Conservation (phyloP, 23 tunicate genomes). For the Styela plicata region DNA sequence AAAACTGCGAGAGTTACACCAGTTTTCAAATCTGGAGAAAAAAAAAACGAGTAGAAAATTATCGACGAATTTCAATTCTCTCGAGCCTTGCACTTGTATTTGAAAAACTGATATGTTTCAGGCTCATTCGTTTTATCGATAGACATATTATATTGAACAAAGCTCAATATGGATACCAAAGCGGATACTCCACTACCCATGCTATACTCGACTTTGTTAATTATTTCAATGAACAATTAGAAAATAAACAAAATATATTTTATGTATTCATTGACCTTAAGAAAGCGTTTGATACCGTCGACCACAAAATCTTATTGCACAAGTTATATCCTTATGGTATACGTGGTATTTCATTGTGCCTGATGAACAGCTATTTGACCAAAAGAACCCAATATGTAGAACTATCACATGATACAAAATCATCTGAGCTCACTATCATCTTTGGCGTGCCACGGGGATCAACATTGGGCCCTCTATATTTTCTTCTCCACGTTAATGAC, state of each 20-base stretch:
- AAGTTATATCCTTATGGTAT: background rate
- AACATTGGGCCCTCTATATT: background rate
- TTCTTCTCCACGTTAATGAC: background rate
- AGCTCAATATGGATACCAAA: background rate
- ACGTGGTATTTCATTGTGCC: background rate
- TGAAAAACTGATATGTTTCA: conserved; percentile 27
- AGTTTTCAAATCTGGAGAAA: conserved; percentile 24
- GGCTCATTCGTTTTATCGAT: background rate
- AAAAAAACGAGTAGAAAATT: conserved; percentile 12
- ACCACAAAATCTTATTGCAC: background rate
- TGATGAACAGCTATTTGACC: background rate
- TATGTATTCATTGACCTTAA: background rate
- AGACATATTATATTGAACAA: background rate
- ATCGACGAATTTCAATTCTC: conserved; percentile 33
- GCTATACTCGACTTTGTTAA: background rate
- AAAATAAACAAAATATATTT: no score
- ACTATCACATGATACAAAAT: no score
- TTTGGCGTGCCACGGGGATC: background rate
- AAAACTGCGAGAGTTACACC: background rate
- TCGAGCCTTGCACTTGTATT: conserved; percentile 34
- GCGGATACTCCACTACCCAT: background rate
- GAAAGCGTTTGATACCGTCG: background rate
- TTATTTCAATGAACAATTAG: background rate
- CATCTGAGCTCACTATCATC: background rate
- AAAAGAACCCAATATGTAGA: background rate